phyloP scores from a whole-genome alignment of 2,797 vertebrate species.

The Gila robusta region DNA sequence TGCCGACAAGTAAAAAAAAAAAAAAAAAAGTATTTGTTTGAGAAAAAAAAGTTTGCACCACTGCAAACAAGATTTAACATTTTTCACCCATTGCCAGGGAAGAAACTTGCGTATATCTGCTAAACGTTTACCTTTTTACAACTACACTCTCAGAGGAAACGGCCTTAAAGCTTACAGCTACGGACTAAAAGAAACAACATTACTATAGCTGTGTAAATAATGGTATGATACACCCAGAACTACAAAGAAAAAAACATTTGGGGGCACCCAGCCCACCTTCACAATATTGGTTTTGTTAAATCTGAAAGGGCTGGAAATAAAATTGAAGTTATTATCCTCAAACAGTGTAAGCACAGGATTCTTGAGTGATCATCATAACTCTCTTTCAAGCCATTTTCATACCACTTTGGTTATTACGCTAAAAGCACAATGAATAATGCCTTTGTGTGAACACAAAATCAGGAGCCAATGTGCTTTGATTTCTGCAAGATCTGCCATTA shows the following conservation, averaged over 20 bases:
- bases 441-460: slow-evolving; percentile 31
- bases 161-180: not conserved
- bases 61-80: not conserved
- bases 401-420: slow-evolving; percentile 39
- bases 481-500: not conserved
- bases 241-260: slow-evolving; percentile 18
- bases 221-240: slow-evolving; percentile 25
- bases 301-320: slow-evolving; percentile 43
- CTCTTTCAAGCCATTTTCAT: slow-evolving; percentile 36
- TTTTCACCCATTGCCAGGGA: not conserved
- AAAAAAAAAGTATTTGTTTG: not conserved
- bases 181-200: slow-evolving; percentile 16
- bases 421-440: slow-evolving; percentile 29
- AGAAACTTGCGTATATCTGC: not conserved
- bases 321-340: slow-evolving; percentile 49
- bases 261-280: slow-evolving; percentile 15
- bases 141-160: not conserved
- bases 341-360: slow-evolving; percentile 33
- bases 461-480: slow-evolving; percentile 30
- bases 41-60: not conserved
- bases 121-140: not conserved
- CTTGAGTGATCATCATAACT: slow-evolving; percentile 31
- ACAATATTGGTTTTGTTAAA: slow-evolving; percentile 38
- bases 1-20: not conserved
- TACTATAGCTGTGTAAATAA: slow-evolving; percentile 36